phyloP scores from a whole-genome alignment of 2,797 vertebrate genomes.

The Sebastolobus alascanus region DNA sequence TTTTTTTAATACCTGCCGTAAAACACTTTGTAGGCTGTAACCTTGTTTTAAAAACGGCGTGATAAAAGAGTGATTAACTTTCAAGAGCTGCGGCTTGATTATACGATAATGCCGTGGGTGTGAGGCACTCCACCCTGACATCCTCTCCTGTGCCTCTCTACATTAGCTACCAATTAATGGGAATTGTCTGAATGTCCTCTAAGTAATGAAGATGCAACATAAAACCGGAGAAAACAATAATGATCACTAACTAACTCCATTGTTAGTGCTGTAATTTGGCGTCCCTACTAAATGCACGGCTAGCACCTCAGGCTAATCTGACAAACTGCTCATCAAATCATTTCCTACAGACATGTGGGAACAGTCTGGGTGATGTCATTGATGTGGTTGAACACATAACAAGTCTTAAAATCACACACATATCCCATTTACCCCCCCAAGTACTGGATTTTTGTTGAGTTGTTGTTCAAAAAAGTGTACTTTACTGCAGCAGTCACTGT shows the following conservation, averaged over 20 bases:
- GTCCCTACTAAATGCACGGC: slow-evolving; percentile 10
- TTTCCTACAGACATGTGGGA: neutral
- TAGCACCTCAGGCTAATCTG: slow-evolving; percentile 1
- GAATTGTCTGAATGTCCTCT: slow-evolving; percentile 19
- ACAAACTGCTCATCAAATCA: slow-evolving; percentile 17
- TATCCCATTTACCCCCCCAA: neutral
- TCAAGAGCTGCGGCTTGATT: slow-evolving; percentile 52
- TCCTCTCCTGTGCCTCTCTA: slow-evolving; percentile 21
- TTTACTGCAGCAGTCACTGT: neutral
- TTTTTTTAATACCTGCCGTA: slow-evolving; percentile 7
- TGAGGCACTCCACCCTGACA: slow-evolving; percentile 38
- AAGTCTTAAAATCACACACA: neutral
- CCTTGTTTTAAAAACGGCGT: slow-evolving; percentile 37
- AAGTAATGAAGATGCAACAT: slow-evolving; percentile 22
- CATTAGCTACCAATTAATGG: slow-evolving; percentile 36
- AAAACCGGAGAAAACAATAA: slow-evolving; percentile 14
- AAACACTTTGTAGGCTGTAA: slow-evolving; percentile 17
- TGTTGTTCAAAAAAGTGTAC: rapidly evolving
- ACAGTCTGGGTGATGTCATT: neutral
- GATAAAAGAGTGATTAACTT: slow-evolving; percentile 48
- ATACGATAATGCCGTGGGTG: slow-evolving; percentile 42
- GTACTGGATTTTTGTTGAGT: no score
- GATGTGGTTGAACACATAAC: neutral
- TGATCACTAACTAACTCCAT: slow-evolving; percentile 14
- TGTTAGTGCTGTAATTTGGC: slow-evolving; percentile 19